These are phyloP conservation scores for Pomacea canaliculata DNA, from an alignment of 2,888 invertebrate genomes.

Conservation along the genomic window DNA sequence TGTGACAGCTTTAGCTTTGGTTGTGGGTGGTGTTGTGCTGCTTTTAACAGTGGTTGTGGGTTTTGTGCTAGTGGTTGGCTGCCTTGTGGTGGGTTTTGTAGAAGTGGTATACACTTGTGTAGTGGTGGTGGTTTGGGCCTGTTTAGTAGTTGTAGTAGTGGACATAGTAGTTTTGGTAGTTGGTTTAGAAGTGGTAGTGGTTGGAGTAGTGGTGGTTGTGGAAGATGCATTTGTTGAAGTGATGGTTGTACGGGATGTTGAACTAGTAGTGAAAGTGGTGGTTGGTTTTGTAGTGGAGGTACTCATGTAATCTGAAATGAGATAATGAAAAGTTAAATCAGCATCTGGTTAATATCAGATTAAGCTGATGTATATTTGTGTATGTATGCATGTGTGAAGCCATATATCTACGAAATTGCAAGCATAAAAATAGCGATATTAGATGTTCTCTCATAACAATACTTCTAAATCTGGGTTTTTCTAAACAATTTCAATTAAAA, in stretches of 20 bases:
- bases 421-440: too few relatives aligned
- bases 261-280: neutral
- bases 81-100: slow-evolving; percentile 18
- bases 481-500: too few relatives aligned
- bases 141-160: neutral
- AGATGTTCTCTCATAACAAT: too few relatives aligned
- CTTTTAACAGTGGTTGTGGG: slow-evolving; percentile 21
- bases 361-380: too few relatives aligned
- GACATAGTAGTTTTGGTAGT: slow-evolving; percentile 12
- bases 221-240: slow-evolving; percentile 13
- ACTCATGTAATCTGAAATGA: neutral
- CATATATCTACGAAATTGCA: too few relatives aligned
- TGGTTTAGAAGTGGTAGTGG: slow-evolving; percentile 19
- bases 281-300: neutral
- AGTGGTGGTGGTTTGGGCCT: neutral
- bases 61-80: slow-evolving; percentile 11
- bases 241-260: slow-evolving; percentile 14
- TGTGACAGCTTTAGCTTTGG: slow-evolving; percentile 20
- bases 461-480: too few relatives aligned
- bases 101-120: slow-evolving; percentile 4
- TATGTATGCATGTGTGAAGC: too few relatives aligned
- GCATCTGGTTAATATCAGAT: too few relatives aligned
- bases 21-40: slow-evolving; percentile 17
- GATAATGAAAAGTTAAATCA: neutral
- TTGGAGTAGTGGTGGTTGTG: slow-evolving; percentile 16